phyloP scores from a whole-genome alignment of 2,797 vertebrate species.

The Zonotrichia albicollis region DNA sequence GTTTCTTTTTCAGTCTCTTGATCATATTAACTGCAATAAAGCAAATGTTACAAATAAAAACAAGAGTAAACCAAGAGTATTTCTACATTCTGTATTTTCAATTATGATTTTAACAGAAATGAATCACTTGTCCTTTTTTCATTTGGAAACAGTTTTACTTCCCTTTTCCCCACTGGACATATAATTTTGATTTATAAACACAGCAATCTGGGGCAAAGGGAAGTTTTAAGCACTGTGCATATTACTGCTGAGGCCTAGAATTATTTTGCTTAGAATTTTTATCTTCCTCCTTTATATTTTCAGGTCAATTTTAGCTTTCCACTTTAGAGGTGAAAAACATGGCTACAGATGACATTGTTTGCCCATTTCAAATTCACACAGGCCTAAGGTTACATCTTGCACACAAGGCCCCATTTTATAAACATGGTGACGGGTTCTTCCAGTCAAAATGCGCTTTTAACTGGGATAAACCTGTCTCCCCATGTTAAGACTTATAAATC shows the following conservation, averaged over 20 bases:
- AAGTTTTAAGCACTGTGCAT: conserved; percentile 76
- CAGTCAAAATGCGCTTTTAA: conserved; percentile 70
- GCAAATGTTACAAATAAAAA: conserved; percentile 57
- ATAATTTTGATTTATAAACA: conserved; percentile 85
- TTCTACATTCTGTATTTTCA: conserved; percentile 77
- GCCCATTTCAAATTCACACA: conserved; percentile 26
- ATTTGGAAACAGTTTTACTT: conserved; percentile 81
- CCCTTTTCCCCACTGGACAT: conserved; percentile 79
- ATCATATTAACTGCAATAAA: conserved; percentile 43
- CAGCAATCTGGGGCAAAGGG: conserved; percentile 73
- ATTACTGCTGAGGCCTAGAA: conserved; percentile 44
- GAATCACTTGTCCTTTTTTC: conserved; percentile 75
- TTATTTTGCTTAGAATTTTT: conserved; percentile 34
- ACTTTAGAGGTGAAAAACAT: conserved; percentile 36
- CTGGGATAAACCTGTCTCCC: conserved; percentile 77
- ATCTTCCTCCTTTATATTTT: conserved; percentile 31
- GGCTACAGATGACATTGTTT: background rate
- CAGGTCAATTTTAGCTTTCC: conserved; percentile 12
- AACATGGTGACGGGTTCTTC: conserved; percentile 66
- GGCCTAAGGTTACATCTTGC: conserved; percentile 43
- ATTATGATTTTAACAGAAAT: conserved; percentile 79
- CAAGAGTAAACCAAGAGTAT: conserved; percentile 21
- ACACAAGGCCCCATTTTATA: conserved; percentile 64
- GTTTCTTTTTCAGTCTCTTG: conserved; percentile 31
- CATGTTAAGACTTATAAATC: conserved; percentile 76